Evolutionary conservation across 2,888 invertebrate species (phyloP), one percentile per base, ranked within the genome.

Genomic region (Catotricha subobsoleta): DNA sequence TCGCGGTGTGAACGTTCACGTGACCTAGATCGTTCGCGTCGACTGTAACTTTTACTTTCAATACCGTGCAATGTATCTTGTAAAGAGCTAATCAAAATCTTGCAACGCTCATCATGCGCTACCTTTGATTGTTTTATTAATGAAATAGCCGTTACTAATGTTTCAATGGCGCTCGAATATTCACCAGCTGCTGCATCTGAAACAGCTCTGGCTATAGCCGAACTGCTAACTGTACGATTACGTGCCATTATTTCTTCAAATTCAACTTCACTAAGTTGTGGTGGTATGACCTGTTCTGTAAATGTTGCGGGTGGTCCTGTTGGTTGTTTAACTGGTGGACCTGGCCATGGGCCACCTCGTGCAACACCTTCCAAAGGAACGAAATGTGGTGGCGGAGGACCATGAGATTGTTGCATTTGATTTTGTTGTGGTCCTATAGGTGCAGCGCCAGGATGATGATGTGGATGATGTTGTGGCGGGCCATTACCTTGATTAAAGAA

Each of bases 241-340:
- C 97, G 74, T 43, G 83, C 78, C 87, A 98, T 94, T 42, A 94
- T 88, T 60, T 98, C 98, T 62, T 98, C 97, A 66, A 95, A 95
- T 67, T 98, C 98, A 28, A 81, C 84, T 64, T 97, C 97, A 47
- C 79, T 76, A 49, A 90, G 69, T 46, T 73, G 72, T 1, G 77
- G 76, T 45, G 71, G 66, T 41, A 73, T 71, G 34, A 54, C 49
- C 30, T 59, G 60, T 36, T 59, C 62, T 2, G 60, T 55, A 47
- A 61, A 62, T 35, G 15, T 18, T 3, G 15, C 15, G 2, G 20
- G 15, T 10, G 55, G 52, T 15, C 59, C 60, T 43, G 50, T n/a
- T 29, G 56, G 57, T 10, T 58, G 58, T 48, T 63, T 60, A 33
- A 61, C 53, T 34, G 59, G 60, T 33, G 57, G 55, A 3, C 60